Conservation (phyloP, 2,797 vertebrate species). For the Ispidina picta region DNA sequence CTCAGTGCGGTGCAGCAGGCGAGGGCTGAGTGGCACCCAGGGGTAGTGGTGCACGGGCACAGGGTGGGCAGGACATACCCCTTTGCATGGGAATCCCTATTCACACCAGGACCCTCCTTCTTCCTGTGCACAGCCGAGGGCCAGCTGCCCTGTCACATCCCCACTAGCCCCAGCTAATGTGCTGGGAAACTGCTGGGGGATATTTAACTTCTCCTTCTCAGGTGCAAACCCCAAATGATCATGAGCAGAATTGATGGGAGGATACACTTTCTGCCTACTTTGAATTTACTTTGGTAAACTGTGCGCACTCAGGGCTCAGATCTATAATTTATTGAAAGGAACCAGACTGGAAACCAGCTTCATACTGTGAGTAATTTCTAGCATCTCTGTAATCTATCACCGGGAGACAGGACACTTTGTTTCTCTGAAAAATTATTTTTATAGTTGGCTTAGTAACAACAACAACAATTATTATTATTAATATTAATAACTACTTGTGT, state of each 20-base stretch:
- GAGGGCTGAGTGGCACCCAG: not conserved
- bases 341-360: conserved; percentile 65
- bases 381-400: conserved; percentile 57
- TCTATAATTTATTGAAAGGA: conserved; percentile 71
- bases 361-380: conserved; percentile 70
- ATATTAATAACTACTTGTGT: conserved; percentile 65
- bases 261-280: conserved; percentile 10
- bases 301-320: not conserved
- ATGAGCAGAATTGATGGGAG: not conserved
- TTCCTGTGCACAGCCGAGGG: fast-evolving
- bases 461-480: conserved; percentile 71
- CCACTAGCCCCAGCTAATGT: not conserved
- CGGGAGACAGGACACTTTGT: conserved; percentile 58
- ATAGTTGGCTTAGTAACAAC: conserved; percentile 57
- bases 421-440: conserved; percentile 72
- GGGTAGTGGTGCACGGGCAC: fast-evolving
- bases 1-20: fast-evolving
- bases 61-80: fast-evolving
- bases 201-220: not conserved
- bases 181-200: not conserved
- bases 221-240: not conserved
- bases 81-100: not conserved
- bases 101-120: fast-evolving
- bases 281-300: conserved; percentile 44
- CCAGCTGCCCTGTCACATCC: not conserved